Conservation (phyloP, 2,888 invertebrate genomes). For the Tricholauxania praeusta region DNA sequence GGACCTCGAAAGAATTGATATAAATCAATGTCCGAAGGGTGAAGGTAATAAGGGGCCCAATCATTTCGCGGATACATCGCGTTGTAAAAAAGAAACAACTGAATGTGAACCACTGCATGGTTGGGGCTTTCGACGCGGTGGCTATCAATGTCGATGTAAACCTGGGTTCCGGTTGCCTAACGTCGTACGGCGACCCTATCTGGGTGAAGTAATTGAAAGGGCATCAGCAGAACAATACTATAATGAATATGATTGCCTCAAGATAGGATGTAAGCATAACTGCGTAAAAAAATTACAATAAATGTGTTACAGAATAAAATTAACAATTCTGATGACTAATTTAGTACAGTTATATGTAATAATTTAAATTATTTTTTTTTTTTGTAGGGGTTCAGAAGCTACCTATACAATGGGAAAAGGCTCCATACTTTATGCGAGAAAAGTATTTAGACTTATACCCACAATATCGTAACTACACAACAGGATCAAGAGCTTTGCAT, state of each 20-base stretch:
- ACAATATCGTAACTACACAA: slow-evolving; percentile 79
- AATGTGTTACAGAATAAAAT: too few species aligned
- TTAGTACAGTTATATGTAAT: too few species aligned
- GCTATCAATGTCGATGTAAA: slow-evolving; percentile 93
- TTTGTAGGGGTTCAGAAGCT: slow-evolving; percentile 84
- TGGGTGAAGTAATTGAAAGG: slow-evolving; percentile 93
- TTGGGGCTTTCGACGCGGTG: slow-evolving; percentile 95
- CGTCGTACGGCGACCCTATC: slow-evolving; percentile 88
- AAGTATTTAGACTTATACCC: slow-evolving; percentile 80
- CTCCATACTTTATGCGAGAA: slow-evolving; percentile 77
- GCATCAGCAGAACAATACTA: slow-evolving; percentile 94
- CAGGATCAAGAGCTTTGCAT: slow-evolving; percentile 76
- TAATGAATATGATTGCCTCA: slow-evolving; percentile 89
- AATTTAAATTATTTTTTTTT: neutral
- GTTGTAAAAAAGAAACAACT: slow-evolving; percentile 91
- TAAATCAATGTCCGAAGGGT: slow-evolving; percentile 95
- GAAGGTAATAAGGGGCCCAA: slow-evolving; percentile 91
- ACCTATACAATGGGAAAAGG: slow-evolving; percentile 85
- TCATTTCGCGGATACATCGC: slow-evolving; percentile 87
- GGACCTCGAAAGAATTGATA: slow-evolving; percentile 96
- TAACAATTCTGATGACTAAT: too few species aligned
- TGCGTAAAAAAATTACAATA: neutral
- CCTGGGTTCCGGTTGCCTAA: slow-evolving; percentile 90
- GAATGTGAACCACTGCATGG: slow-evolving; percentile 98
- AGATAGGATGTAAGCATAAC: slow-evolving; percentile 87